Conservation (phyloP, 2,797 vertebrate genomes). For the Percopsis omiscomaycus region DNA sequence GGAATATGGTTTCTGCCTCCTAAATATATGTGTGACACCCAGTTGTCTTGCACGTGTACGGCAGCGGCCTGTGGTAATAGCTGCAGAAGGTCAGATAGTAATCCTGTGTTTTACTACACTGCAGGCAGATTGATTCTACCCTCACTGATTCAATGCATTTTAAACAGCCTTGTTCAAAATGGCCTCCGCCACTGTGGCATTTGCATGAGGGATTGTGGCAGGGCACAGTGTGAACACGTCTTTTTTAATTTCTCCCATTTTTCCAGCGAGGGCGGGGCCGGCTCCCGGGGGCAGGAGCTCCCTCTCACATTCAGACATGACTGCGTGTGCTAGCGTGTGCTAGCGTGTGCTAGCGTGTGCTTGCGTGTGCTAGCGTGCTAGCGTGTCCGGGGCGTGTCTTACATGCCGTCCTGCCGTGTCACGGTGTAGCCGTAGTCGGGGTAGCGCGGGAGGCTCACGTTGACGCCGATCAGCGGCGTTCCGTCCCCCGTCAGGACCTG, state of each 20-base stretch:
- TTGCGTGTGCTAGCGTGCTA: no score
- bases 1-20: constrained; percentile 34
- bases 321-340: no score
- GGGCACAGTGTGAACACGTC: constrained; percentile 41
- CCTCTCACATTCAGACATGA: no score
- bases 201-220: constrained; percentile 70
- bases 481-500: constrained; percentile 96
- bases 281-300: no score
- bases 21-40: constrained; percentile 40
- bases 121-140: constrained; percentile 71
- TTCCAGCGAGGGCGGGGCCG: no score
- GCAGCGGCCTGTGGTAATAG: constrained; percentile 54
- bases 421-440: constrained; percentile 91
- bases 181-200: constrained; percentile 65
- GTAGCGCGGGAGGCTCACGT: constrained; percentile 94
- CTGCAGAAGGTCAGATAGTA: constrained; percentile 73
- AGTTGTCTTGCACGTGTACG: constrained; percentile 57
- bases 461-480: constrained; percentile 96
- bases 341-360: no score
- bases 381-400: constrained; percentile 58
- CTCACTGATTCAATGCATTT: constrained; percentile 76
- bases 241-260: no score
- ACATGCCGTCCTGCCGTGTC: constrained; percentile 98
- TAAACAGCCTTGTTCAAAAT: constrained; percentile 73
- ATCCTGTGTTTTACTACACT: constrained; percentile 72